Conservation (phyloP, 2,888 invertebrate genomes). For the Hydropsyche betteni region DNA sequence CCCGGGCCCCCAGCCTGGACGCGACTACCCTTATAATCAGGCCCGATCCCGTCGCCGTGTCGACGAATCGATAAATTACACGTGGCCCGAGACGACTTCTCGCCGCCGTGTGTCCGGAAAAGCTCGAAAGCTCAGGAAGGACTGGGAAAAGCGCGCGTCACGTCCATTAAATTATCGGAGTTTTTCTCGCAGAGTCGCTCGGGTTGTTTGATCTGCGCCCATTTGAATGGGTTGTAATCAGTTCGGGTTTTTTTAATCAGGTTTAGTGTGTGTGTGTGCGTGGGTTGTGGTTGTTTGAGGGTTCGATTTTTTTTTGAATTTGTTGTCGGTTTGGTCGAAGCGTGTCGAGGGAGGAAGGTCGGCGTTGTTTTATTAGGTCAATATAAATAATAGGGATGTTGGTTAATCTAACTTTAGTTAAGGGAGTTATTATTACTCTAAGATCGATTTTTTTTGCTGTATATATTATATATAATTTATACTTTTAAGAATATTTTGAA, state of each 20-base stretch:
- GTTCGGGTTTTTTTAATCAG: neutral
- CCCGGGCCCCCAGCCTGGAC: neutral
- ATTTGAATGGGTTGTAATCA: neutral
- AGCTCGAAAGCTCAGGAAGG: neutral
- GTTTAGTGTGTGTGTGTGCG: neutral
- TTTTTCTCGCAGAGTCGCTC: neutral
- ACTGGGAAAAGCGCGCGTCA: slow-evolving; percentile 21
- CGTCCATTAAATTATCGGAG: slow-evolving; percentile 26
- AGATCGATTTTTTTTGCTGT: no score
- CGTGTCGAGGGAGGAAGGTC: no score
- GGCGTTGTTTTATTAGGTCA: no score
- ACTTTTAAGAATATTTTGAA: no score
- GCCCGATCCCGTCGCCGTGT: neutral
- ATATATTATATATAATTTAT: no score
- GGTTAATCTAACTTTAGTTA: no score
- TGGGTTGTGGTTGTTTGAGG: neutral
- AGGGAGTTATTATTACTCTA: no score
- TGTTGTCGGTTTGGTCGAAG: no score
- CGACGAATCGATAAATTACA: slow-evolving; percentile 28
- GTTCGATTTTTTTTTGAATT: no score
- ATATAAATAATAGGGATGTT: no score
- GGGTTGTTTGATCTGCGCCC: neutral
- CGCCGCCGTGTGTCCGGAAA: no score
- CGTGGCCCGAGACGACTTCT: no score
- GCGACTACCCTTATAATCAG: slow-evolving; percentile 15